A percentile compares a stretch with the other conserved stretches of the same genome.
phyloP scores from a whole-genome alignment of 2,113 vertebrate genomes.

The Hemiprocne comata region DNA sequence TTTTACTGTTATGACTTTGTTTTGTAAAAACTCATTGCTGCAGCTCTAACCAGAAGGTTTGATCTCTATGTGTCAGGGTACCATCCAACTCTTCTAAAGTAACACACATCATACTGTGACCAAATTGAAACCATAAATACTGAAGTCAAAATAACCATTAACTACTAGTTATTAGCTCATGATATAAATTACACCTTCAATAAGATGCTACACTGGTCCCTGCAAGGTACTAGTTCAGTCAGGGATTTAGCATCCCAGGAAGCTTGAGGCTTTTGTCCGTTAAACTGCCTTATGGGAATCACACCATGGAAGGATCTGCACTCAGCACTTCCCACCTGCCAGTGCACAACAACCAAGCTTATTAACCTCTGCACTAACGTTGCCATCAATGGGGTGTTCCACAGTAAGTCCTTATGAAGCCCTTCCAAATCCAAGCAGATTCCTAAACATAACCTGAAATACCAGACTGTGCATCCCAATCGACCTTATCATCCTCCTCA shows the following conservation, averaged over 20 bases:
- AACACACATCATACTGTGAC: neutral
- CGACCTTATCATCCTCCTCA: neutral
- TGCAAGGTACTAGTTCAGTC: neutral
- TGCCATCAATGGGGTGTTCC: neutral
- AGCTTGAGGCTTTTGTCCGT: neutral
- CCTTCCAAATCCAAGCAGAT: neutral
- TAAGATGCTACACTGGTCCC: neutral
- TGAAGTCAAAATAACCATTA: neutral
- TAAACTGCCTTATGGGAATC: neutral
- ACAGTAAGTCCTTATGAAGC: neutral
- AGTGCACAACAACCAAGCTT: neutral
- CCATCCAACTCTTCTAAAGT: neutral
- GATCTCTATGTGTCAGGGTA: neutral
- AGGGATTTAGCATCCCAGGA: neutral
- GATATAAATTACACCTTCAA: neutral
- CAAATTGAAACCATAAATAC: neutral
- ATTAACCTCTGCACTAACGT: neutral
- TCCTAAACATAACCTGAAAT: neutral
- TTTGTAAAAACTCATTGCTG: neutral
- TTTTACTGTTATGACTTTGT: neutral
- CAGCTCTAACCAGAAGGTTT: neutral
- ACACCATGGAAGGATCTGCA: accelerated
- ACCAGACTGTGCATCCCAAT: neutral
- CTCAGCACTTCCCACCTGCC: neutral
- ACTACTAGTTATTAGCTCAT: neutral